These are phyloP conservation scores for Nanorana parkeri DNA, from an alignment of 2,113 vertebrate genomes.

Conservation along the genomic window DNA sequence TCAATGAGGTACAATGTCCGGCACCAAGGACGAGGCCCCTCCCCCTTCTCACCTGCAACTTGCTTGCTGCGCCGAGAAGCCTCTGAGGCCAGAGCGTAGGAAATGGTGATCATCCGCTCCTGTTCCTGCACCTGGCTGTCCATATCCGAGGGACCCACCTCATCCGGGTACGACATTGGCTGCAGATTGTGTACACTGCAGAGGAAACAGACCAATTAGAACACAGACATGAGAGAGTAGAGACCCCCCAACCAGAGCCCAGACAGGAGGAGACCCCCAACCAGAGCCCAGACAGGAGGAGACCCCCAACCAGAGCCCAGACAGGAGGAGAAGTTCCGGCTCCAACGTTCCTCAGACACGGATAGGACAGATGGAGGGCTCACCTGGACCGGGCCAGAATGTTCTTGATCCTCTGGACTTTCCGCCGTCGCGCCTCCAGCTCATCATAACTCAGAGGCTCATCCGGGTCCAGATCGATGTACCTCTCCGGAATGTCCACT, in stretches of 20 bases:
- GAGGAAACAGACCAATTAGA: neutral
- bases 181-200: constrained; percentile 88
- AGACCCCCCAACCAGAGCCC: too few relatives aligned
- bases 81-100: constrained; percentile 94
- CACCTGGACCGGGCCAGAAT: constrained; percentile 94
- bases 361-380: neutral
- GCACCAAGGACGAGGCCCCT: too few relatives aligned
- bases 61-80: constrained; percentile 96
- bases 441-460: constrained; percentile 91
- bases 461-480: constrained; percentile 89
- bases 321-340: too few relatives aligned
- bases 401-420: constrained; percentile 93
- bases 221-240: too few relatives aligned
- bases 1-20: too few relatives aligned
- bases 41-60: constrained; percentile 85
- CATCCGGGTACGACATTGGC: constrained; percentile 74
- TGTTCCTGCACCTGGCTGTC: constrained; percentile 90
- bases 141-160: constrained; percentile 75
- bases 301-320: too few relatives aligned
- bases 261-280: too few relatives aligned
- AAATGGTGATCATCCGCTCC: constrained; percentile 96
- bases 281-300: too few relatives aligned
- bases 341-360: too few relatives aligned
- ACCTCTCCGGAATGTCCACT: constrained; percentile 92
- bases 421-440: constrained; percentile 86